Evolutionary conservation across 2,797 vertebrate genomes (phyloP).

Genomic region (Prunella strophiata): DNA sequence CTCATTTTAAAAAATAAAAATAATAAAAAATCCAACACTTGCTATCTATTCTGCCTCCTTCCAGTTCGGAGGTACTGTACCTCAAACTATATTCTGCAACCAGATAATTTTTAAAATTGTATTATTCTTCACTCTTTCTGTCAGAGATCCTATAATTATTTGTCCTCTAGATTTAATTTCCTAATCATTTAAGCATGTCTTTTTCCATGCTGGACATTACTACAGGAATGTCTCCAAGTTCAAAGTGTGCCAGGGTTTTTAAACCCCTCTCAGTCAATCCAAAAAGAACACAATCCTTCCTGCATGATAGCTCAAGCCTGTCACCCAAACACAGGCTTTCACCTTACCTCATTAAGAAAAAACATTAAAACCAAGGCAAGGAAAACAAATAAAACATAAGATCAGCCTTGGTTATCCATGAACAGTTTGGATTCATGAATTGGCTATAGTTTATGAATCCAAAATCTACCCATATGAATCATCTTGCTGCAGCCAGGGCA

Average conservation of each 20-base stretch:
- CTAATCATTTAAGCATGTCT: background rate
- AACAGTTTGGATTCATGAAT: background rate
- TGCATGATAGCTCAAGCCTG: background rate
- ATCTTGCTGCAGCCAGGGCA: background rate
- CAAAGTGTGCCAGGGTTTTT: background rate
- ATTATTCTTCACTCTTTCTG: background rate
- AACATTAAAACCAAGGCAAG: background rate
- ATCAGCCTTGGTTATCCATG: background rate
- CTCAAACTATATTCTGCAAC: background rate
- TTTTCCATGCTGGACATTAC: background rate
- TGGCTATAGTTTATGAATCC: background rate
- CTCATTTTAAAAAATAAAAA: background rate
- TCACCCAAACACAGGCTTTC: background rate
- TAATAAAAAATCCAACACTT: background rate
- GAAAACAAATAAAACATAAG: background rate
- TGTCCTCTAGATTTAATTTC: background rate
- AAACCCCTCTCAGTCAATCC: background rate
- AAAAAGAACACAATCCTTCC: background rate
- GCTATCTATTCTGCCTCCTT: background rate
- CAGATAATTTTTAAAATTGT: background rate
- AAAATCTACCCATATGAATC: background rate
- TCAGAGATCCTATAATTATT: background rate
- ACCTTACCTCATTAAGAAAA: background rate
- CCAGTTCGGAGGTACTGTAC: background rate
- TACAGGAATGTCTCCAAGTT: background rate